Evolutionary conservation across 2,888 invertebrate genomes (phyloP).

Genomic region (Lepas anatifera): DNA sequence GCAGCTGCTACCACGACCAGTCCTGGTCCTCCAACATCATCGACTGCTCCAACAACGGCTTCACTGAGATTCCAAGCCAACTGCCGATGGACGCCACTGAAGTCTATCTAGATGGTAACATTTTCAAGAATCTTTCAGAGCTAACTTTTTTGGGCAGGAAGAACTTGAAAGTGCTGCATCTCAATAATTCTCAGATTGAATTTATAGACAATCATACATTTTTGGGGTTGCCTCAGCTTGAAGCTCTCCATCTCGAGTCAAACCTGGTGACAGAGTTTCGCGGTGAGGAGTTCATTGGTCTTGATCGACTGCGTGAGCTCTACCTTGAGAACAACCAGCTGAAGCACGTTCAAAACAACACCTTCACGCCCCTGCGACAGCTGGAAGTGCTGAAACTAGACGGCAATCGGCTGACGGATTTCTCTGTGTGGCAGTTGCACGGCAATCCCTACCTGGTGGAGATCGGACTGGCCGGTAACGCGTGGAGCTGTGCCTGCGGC

Average conservation of each 20-base stretch:
- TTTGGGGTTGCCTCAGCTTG: constrained; percentile 64
- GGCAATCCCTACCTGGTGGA: constrained; percentile 47
- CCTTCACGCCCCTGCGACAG: constrained; percentile 52
- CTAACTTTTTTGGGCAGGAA: constrained; percentile 77
- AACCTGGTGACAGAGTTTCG: constrained; percentile 55
- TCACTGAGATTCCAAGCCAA: constrained; percentile 50
- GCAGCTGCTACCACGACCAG: constrained; percentile 79
- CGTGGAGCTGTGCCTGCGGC: constrained; percentile 83
- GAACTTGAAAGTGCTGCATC: constrained; percentile 56
- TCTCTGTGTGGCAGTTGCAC: constrained; percentile 55
- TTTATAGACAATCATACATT: constrained; percentile 68
- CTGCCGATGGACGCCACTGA: constrained; percentile 88
- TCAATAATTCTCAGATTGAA: constrained; percentile 66
- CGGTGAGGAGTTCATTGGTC: constrained; percentile 67
- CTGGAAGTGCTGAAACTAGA: constrained; percentile 54
- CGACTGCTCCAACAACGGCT: constrained; percentile 52
- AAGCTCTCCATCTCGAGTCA: constrained; percentile 59
- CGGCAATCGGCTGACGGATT: constrained; percentile 53
- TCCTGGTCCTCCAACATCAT: constrained; percentile 76
- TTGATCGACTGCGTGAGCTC: constrained; percentile 56
- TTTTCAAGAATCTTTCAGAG: constrained; percentile 58
- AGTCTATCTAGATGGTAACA: constrained; percentile 71
- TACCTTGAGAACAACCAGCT: constrained; percentile 63
- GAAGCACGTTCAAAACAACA: constrained; percentile 51
- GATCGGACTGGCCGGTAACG: constrained; percentile 56